Conservation (phyloP, 2,113 vertebrate genomes). For the Cynocephalus volans region DNA sequence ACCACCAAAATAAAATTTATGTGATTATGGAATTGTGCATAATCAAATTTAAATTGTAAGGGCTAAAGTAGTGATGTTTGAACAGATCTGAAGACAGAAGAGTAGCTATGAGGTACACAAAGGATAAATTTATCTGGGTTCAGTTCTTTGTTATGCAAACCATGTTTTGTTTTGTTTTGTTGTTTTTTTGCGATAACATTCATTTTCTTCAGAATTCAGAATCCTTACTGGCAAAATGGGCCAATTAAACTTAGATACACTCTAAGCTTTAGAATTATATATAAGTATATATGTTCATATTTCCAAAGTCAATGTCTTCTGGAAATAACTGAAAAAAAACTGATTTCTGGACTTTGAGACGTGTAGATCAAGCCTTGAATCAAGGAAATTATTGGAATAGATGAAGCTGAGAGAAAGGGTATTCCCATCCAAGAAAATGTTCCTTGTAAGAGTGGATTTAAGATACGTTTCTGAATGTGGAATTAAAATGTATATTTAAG, state of each 20-base stretch:
- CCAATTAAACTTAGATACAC: neutral
- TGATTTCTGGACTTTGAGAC: neutral
- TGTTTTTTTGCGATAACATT: neutral
- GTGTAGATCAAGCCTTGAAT: neutral
- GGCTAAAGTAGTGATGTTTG: neutral
- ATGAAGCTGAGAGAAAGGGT: neutral
- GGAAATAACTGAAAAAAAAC: neutral
- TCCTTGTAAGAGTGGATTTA: neutral
- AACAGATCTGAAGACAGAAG: neutral
- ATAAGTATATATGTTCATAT: neutral
- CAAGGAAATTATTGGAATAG: neutral
- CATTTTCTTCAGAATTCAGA: neutral
- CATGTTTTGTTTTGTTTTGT: neutral
- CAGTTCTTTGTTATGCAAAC: neutral
- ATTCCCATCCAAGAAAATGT: neutral
- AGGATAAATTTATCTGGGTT: neutral
- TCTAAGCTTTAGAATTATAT: neutral
- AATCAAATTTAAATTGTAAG: neutral
- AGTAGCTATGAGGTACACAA: neutral
- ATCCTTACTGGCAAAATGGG: neutral
- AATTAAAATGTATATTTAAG: conserved; percentile 29
- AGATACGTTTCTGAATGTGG: neutral
- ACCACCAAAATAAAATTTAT: neutral
- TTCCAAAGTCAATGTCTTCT: neutral
- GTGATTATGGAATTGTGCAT: neutral